These are phyloP conservation scores for Chloroceryle aenea DNA, from an alignment of 2,113 vertebrate genomes.

Conservation along the genomic window DNA sequence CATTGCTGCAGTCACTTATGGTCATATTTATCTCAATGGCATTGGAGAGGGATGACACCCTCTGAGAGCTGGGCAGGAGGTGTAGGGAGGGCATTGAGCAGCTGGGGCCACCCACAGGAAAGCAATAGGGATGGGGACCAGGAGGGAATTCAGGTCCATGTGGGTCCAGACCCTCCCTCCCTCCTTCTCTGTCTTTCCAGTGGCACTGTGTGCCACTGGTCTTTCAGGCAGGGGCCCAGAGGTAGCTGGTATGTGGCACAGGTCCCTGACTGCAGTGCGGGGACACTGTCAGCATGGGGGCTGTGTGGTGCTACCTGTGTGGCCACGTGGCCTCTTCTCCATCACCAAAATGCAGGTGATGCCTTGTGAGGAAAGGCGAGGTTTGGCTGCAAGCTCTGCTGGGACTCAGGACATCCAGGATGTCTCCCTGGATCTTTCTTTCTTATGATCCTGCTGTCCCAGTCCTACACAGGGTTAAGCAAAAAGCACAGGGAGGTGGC, in stretches of 20 bases:
- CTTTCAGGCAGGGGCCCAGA: not conserved
- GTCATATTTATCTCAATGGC: not conserved
- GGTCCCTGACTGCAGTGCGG: not conserved
- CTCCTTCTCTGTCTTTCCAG: not conserved
- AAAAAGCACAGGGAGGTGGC: not conserved
- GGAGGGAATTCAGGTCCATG: not conserved
- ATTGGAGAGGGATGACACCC: not conserved
- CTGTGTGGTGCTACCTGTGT: fast-evolving
- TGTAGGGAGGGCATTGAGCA: not conserved
- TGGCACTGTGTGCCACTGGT: fast-evolving
- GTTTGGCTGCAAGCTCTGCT: not conserved
- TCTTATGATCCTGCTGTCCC: not conserved
- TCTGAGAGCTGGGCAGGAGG: not conserved
- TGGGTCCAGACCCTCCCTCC: not conserved
- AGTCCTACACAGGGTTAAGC: not conserved
- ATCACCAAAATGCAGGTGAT: not conserved
- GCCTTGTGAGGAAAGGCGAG: not conserved
- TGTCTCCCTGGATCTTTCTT: not conserved
- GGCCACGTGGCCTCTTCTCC: not conserved
- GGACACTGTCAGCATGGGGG: not conserved
- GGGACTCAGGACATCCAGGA: fast-evolving
- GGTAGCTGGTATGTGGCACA: not conserved
- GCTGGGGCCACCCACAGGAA: not conserved
- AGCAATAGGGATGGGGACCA: not conserved
- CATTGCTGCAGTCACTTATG: not conserved